Percentiles rank a stretch among this genome's conserved stretches.
Evolutionary conservation across 2,113 vertebrate species (phyloP).

Genomic region (Leptobrachium leishanense): DNA sequence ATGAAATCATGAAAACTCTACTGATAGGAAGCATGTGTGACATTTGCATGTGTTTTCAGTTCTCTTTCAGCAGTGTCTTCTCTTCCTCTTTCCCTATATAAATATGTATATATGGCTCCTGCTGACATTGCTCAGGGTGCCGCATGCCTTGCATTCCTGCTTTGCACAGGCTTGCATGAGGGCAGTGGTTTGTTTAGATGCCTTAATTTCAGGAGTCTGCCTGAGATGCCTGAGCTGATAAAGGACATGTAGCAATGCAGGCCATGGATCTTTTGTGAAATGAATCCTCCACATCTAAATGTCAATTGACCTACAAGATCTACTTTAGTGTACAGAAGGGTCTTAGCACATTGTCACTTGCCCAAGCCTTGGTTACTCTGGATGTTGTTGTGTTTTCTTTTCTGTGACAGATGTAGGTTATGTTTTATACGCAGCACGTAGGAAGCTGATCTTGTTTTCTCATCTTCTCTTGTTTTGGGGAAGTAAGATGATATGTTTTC

Average conservation of each 20-base stretch:
- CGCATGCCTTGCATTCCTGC: conserved; percentile 26
- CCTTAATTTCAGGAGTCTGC: neutral
- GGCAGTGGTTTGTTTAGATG: conserved; percentile 12
- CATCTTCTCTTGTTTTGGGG: too few relatives aligned
- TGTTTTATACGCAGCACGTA: too few relatives aligned
- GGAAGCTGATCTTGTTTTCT: too few relatives aligned
- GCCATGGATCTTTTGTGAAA: neutral
- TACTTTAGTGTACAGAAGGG: too few relatives aligned
- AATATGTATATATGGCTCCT: neutral
- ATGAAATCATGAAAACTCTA: too few relatives aligned
- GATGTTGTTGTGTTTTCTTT: too few relatives aligned
- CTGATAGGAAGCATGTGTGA: neutral
- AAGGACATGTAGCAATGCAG: neutral
- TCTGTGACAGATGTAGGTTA: too few relatives aligned
- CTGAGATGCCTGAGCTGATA: conserved; percentile 3
- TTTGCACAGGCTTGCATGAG: conserved; percentile 35
- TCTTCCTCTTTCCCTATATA: neutral
- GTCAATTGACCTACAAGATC: neutral
- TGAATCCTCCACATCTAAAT: neutral
- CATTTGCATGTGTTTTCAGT: neutral
- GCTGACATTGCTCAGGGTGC: conserved; percentile 21
- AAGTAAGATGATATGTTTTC: too few relatives aligned
- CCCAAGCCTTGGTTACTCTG: too few relatives aligned
- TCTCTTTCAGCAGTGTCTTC: neutral
- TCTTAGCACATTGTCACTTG: too few relatives aligned